Percentiles rank a stretch among this genome's conserved stretches.
These are phyloP conservation scores for Cephalopachus bancanus DNA, from an alignment of 2,797 vertebrate genomes.

Conservation along the genomic window DNA sequence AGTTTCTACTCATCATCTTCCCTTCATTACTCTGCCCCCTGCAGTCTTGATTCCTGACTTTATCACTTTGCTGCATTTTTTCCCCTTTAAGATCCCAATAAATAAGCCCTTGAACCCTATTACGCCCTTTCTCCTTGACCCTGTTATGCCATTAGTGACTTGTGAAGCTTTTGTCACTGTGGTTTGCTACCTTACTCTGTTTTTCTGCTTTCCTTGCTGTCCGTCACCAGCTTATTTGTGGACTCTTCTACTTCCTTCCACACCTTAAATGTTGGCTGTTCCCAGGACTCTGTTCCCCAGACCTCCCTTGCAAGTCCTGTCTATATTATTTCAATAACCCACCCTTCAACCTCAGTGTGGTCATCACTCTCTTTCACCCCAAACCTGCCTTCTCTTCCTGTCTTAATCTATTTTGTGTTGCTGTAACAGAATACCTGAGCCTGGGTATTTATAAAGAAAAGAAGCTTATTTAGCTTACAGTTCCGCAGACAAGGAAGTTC, in stretches of 20 bases:
- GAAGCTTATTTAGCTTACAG: not conserved
- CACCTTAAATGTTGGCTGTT: not conserved
- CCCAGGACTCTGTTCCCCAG: not conserved
- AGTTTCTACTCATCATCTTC: not conserved
- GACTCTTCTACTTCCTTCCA: not conserved
- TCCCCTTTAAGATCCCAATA: not conserved
- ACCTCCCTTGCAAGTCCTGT: not conserved
- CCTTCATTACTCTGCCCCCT: not conserved
- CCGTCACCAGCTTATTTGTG: not conserved
- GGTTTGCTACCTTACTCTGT: not conserved
- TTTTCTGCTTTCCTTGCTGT: not conserved
- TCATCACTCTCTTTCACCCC: not conserved
- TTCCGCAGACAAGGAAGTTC: not conserved
- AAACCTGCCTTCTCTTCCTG: not conserved
- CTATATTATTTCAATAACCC: not conserved
- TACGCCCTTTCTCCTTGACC: not conserved
- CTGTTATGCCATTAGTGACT: not conserved
- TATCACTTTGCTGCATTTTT: not conserved
- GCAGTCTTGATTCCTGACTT: not conserved
- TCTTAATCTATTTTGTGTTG: not conserved
- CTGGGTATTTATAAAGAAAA: not conserved
- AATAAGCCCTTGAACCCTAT: not conserved
- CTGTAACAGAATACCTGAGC: not conserved
- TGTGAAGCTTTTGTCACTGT: not conserved
- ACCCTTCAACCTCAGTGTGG: not conserved